Percentiles rank a stretch among this genome's conserved stretches.
phyloP scores from a whole-genome alignment of 2,888 invertebrate species.

The Morpho helenor region DNA sequence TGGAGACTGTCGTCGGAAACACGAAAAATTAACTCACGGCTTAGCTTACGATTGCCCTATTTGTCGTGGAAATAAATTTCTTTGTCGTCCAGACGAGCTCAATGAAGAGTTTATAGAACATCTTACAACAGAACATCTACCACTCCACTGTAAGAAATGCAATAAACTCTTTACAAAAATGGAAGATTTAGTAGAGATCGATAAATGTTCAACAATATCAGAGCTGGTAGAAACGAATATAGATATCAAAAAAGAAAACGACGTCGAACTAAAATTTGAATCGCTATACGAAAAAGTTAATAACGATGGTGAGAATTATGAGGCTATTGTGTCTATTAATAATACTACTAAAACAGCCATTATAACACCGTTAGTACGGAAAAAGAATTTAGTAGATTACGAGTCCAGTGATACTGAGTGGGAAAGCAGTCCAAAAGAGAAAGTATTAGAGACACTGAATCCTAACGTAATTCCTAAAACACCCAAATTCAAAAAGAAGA shows the following conservation, averaged over 20 bases:
- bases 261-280: conserved; percentile 57
- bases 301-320: conserved; percentile 44
- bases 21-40: conserved; percentile 55
- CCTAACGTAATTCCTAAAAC: conserved; percentile 48
- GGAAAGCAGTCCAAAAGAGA: conserved; percentile 34
- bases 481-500: conserved; percentile 47
- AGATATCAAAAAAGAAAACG: conserved; percentile 28
- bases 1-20: conserved; percentile 59
- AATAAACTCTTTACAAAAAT: conserved; percentile 51
- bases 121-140: conserved; percentile 53
- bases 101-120: conserved; percentile 54
- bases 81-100: conserved; percentile 50
- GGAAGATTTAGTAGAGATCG: conserved; percentile 57
- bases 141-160: conserved; percentile 63
- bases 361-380: conserved; percentile 61
- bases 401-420: conserved; percentile 58
- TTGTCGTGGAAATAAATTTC: conserved; percentile 55
- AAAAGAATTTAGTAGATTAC: conserved; percentile 61
- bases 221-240: conserved; percentile 46
- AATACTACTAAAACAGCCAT: conserved; percentile 59
- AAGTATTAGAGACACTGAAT: conserved; percentile 42
- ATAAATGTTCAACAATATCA: conserved; percentile 60
- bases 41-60: conserved; percentile 64
- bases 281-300: conserved; percentile 53
- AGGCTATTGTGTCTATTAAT: conserved; percentile 52